A percentile compares a stretch with the other conserved stretches of the same genome.
These are phyloP conservation scores for Sorex maritimensis DNA, from an alignment of 2,797 vertebrate species.

Conservation along the genomic window DNA sequence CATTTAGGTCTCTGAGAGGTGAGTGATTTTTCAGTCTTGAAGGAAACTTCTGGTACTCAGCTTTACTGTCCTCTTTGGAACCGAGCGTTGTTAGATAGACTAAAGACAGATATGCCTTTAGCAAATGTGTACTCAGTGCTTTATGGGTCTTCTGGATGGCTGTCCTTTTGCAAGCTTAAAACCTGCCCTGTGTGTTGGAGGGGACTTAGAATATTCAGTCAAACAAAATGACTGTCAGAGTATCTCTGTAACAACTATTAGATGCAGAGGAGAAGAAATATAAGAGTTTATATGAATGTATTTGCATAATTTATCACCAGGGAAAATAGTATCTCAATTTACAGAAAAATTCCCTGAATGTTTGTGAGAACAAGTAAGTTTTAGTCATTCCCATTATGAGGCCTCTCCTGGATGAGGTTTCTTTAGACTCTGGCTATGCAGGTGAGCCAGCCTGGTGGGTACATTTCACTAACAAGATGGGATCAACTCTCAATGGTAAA, in stretches of 20 bases:
- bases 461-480: neutral
- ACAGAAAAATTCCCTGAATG: neutral
- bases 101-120: neutral
- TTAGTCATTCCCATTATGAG: neutral
- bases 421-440: neutral
- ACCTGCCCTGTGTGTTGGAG: neutral
- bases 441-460: neutral
- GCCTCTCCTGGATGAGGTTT: neutral
- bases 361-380: neutral
- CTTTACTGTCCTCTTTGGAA: constrained; percentile 30
- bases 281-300: neutral
- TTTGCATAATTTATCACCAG: neutral
- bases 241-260: neutral
- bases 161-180: neutral
- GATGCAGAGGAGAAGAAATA: neutral
- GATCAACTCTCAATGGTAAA: neutral
- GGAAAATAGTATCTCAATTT: constrained; percentile 43
- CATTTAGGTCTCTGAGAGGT: neutral
- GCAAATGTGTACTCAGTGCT: neutral
- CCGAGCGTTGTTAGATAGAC: neutral
- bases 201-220: no score
- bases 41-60: neutral
- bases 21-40: neutral
- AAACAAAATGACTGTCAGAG: no score
- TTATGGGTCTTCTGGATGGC: neutral